Conservation (phyloP, 2,888 invertebrate species). For the Lutraria lutraria region DNA sequence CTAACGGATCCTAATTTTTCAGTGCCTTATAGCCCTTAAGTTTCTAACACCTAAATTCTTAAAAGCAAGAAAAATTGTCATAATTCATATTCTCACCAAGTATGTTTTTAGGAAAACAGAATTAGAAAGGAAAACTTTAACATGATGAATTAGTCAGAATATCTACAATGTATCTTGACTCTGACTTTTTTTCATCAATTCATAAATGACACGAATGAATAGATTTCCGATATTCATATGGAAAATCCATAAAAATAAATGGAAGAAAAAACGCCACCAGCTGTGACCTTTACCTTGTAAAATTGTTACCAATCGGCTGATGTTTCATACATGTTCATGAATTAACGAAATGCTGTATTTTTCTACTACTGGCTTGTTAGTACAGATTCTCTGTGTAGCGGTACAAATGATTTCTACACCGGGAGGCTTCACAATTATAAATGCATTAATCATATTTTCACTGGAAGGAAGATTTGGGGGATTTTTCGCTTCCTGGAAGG, state of each 20-base stretch:
- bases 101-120: no score
- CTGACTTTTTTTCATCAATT: background rate
- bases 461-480: background rate
- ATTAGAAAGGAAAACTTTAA: background rate
- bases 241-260: constrained; percentile 3
- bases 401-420: background rate
- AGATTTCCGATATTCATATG: background rate
- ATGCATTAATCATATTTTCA: constrained; percentile 24
- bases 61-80: no score
- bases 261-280: background rate
- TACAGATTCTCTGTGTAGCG: background rate
- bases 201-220: background rate
- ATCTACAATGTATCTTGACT: background rate
- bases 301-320: background rate
- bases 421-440: constrained; percentile 8
- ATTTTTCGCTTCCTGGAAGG: background rate
- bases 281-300: background rate
- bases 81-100: no score
- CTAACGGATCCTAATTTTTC: no score
- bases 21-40: no score
- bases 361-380: background rate
- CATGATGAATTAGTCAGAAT: background rate
- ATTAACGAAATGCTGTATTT: background rate
- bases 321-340: background rate
- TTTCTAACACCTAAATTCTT: no score